Percentiles rank a stretch among this genome's conserved stretches.
phyloP scores from a whole-genome alignment of 2,888 invertebrate genomes.

The Trissonchulus latispiculum region DNA sequence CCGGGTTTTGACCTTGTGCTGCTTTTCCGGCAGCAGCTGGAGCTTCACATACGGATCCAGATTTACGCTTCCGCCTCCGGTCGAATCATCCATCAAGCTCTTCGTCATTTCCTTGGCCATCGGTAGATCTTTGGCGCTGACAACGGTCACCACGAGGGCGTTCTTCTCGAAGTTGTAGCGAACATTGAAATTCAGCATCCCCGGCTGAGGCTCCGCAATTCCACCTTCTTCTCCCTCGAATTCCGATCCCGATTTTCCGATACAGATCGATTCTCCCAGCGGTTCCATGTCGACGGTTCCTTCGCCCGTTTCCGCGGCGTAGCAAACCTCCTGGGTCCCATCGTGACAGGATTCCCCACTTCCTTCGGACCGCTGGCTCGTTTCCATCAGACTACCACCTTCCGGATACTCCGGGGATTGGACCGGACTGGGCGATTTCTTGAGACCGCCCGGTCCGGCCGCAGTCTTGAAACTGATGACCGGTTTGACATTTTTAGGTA shows the following conservation, averaged over 20 bases:
- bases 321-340: neutral
- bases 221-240: no score
- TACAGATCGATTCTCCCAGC: neutral
- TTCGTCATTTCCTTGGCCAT: constrained; percentile 25
- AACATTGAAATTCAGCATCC: constrained; percentile 35
- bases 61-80: constrained; percentile 25
- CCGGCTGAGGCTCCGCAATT: constrained; percentile 22
- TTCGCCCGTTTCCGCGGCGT: neutral
- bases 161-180: constrained; percentile 35
- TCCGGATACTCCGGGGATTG: constrained; percentile 32
- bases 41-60: constrained; percentile 92
- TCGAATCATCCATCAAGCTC: constrained; percentile 25
- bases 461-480: constrained; percentile 33
- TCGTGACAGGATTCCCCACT: neutral
- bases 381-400: neutral
- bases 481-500: constrained; percentile 19
- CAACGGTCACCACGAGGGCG: constrained; percentile 37
- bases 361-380: neutral
- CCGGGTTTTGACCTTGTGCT: constrained; percentile 85
- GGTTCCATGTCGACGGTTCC: neutral
- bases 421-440: constrained; percentile 35
- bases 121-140: constrained; percentile 36
- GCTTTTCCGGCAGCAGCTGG: constrained; percentile 90
- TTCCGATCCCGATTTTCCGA: neutral
- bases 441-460: constrained; percentile 35